Conservation (phyloP, 2,888 invertebrate genomes). For the Epinotia demarniana region DNA sequence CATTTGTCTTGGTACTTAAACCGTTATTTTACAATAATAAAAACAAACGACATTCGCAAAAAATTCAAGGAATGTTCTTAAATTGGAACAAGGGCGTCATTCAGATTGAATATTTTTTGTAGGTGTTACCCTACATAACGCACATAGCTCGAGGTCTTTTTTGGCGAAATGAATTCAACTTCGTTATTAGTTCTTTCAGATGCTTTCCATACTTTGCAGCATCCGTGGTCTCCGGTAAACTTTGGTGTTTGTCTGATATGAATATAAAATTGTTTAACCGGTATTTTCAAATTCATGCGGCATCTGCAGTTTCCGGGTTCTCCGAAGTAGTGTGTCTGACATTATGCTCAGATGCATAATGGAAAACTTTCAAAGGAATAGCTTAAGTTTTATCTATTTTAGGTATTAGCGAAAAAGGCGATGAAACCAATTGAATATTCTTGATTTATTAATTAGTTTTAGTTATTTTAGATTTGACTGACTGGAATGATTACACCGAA, state of each 20-base stretch:
- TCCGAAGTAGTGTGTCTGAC: slow-evolving; percentile 31
- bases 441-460: no score
- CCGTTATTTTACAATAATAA: not conserved
- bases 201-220: slow-evolving; percentile 30
- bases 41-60: not conserved
- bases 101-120: slow-evolving; percentile 5
- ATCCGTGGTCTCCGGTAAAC: slow-evolving; percentile 31
- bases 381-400: not conserved
- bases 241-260: slow-evolving; percentile 39
- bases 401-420: not conserved
- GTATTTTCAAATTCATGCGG: slow-evolving; percentile 36
- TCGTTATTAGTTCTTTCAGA: slow-evolving; percentile 16
- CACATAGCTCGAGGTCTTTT: not conserved
- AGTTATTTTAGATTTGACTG: no score
- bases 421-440: not conserved
- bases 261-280: slow-evolving; percentile 39
- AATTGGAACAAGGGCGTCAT: slow-evolving; percentile 17
- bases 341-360: slow-evolving; percentile 23
- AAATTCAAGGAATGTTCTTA: not conserved
- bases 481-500: no score
- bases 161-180: slow-evolving; percentile 16
- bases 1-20: not conserved
- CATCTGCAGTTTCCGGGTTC: slow-evolving; percentile 37
- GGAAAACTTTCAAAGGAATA: slow-evolving; percentile 7
- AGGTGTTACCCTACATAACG: slow-evolving; percentile 10